Evolutionary conservation across 2,113 vertebrate genomes (phyloP).

Genomic region (Seriola rivoliana): DNA sequence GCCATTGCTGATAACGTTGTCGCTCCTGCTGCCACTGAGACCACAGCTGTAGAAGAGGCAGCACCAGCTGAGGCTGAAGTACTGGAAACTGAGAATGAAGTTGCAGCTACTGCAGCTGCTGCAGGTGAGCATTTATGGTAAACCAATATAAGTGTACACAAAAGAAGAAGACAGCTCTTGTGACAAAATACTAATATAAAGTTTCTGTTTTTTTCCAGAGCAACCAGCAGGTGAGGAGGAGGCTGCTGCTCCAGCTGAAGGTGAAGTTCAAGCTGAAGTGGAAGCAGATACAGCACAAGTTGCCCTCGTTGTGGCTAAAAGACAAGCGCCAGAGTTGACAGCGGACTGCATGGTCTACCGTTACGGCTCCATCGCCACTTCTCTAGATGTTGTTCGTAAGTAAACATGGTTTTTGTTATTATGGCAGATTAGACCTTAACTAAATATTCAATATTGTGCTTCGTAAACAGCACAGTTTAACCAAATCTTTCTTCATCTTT

Average conservation of each 20-base stretch:
- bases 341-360: conserved; percentile 89
- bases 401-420: conserved; percentile 29
- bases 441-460: neutral
- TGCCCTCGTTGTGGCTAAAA: conserved; percentile 86
- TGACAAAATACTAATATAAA: neutral
- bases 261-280: conserved; percentile 58
- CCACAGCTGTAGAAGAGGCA: conserved; percentile 76
- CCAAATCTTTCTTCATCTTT: neutral
- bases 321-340: conserved; percentile 85
- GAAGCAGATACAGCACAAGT: conserved; percentile 72
- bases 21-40: conserved; percentile 77
- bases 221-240: conserved; percentile 35
- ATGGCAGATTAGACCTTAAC: neutral
- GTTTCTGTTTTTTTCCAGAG: neutral
- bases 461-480: neutral
- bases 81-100: conserved; percentile 77
- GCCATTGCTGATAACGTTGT: conserved; percentile 78
- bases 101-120: conserved; percentile 74
- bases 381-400: conserved; percentile 91
- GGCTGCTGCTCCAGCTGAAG: conserved; percentile 48
- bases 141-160: neutral
- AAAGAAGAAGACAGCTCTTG: neutral
- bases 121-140: conserved; percentile 60
- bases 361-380: conserved; percentile 90
- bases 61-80: conserved; percentile 78